Base-by-base conservation (phyloP, 2,113 vertebrate species). In the Clarias macrocephalus region DNA sequence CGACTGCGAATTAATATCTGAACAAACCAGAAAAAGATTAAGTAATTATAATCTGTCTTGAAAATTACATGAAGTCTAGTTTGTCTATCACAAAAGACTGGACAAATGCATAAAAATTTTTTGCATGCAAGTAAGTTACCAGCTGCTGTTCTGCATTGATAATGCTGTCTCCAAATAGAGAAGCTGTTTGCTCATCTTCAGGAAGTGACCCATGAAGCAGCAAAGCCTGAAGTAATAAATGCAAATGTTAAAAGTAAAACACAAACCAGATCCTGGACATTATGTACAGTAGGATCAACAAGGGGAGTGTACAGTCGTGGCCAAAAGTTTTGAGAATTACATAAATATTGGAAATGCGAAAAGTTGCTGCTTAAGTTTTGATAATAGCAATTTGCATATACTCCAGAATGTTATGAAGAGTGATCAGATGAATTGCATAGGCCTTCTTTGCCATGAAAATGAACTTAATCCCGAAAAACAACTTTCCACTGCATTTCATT, bases 1-100 rank as follows among this genome's bases (percentile, higher is more conserved):
- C 97, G 97, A 93, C 97, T 97, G 66, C 96, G 96, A 92, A 97
- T 96, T 91, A 99, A 95, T 91, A 99, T 94, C 98, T 99, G 93
- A 88, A 93, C 52, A 90, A 90, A 89, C 91, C 89, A 90, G 72
- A 30, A 90, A 87, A 60, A 79, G 84, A 52, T 21, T 5, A 21
- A n/a, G 10, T 87, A 63, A 65, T 30, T 86, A 11, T 18, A 13
- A 56, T 59, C 84, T 42, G 33, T n/a, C 12, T 18, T 48, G 5
- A 79, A 60, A 63, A 28, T 66, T 70, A 9, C 33, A 68, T 28
- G 3, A 33, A 30, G 9, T 60, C 7, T 42, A 82, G 9, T 57
- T 59, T 15, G 9, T 76, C 10, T 52, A 21, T 63, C 7, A 59
- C 11, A 62, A 23, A 68, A 83, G 8, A 66, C 25, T 75, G 3